These are phyloP conservation scores for Ammodytes marinus DNA, from an alignment of 2,113 vertebrate species.

Conservation along the genomic window DNA sequence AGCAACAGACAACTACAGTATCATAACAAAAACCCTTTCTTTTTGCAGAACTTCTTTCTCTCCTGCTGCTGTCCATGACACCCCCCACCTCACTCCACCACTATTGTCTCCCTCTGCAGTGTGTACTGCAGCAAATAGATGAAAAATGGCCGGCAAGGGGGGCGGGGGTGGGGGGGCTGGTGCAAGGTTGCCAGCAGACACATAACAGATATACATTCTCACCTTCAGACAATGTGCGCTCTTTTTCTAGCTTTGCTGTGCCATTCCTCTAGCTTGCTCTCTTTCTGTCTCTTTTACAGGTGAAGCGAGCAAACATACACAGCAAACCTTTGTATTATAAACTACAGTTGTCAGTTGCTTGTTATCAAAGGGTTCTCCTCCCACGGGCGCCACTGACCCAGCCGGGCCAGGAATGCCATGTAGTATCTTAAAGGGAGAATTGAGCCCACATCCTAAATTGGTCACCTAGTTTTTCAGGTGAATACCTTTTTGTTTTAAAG, in stretches of 20 bases:
- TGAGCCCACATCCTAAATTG: constrained; percentile 9
- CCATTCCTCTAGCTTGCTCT: constrained; percentile 45
- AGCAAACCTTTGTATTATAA: constrained; percentile 42
- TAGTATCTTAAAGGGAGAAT: constrained; percentile 25
- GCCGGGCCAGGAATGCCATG: constrained; percentile 12
- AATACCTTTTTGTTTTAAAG: constrained; percentile 11
- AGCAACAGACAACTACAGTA: constrained; percentile 13
- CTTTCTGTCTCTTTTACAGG: constrained; percentile 42
- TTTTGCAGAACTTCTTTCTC: constrained; percentile 13
- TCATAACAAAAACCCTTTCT: constrained; percentile 29
- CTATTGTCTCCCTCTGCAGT: constrained; percentile 69
- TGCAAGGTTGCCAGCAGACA: constrained; percentile 74
- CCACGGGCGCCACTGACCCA: constrained; percentile 28
- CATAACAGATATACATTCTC: constrained; percentile 67
- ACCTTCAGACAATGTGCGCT: constrained; percentile 59
- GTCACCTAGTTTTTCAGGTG: not conserved
- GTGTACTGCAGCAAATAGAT: constrained; percentile 75
- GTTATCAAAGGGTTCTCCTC: constrained; percentile 38
- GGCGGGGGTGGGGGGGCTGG: constrained; percentile 59
- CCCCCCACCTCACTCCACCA: constrained; percentile 1
- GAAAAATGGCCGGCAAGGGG: constrained; percentile 74
- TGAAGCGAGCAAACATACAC: not conserved
- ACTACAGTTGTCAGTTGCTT: constrained; percentile 35
- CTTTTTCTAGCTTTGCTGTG: constrained; percentile 33
- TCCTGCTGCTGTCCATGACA: constrained; percentile 37